Percentiles rank a stretch among this genome's conserved stretches.
Evolutionary conservation across 2,113 vertebrate species (phyloP).

Genomic region (Chitala chitala): DNA sequence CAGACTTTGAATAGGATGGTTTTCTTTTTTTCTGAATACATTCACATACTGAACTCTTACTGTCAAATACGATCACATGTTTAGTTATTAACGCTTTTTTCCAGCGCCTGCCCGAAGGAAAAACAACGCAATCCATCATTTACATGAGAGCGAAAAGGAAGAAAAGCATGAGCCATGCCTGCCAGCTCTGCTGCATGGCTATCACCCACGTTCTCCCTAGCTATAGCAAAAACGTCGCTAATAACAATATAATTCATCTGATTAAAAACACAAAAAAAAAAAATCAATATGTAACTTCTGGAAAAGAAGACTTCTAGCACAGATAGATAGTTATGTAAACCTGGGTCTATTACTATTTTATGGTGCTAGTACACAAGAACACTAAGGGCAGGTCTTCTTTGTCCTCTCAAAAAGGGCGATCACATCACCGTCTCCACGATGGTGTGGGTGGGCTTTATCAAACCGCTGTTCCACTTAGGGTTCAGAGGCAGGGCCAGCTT

Average conservation of each 20-base stretch:
- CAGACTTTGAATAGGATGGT: slow-evolving; percentile 32
- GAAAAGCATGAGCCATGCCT: slow-evolving; percentile 43
- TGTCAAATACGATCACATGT: slow-evolving; percentile 32
- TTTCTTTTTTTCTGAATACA: slow-evolving; percentile 13
- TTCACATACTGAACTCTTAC: slow-evolving; percentile 14
- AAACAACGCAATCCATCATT: slow-evolving; percentile 43
- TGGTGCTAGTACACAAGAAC: slow-evolving; percentile 77
- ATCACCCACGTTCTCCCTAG: slow-evolving; percentile 46
- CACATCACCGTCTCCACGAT: slow-evolving; percentile 98
- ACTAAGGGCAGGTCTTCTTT: slow-evolving; percentile 70
- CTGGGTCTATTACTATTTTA: slow-evolving; percentile 80
- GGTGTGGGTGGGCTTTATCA: slow-evolving; percentile 86
- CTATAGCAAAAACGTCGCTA: slow-evolving; percentile 54
- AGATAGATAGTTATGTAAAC: slow-evolving; percentile 86
- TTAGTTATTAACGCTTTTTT: slow-evolving; percentile 36
- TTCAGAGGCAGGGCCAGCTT: slow-evolving; percentile 64
- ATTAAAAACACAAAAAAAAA: slow-evolving; percentile 42
- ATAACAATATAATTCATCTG: slow-evolving; percentile 50
- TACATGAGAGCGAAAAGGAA: slow-evolving; percentile 53
- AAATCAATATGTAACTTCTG: slow-evolving; percentile 31
- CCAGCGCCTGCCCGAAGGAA: slow-evolving; percentile 9
- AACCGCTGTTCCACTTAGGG: slow-evolving; percentile 70
- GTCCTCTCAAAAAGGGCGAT: slow-evolving; percentile 76
- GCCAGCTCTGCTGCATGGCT: slow-evolving; percentile 48
- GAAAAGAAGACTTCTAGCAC: slow-evolving; percentile 75